Evolutionary conservation across 2,113 vertebrate genomes (phyloP), one percentile per base, ranked within the genome.

Genomic region (Boleophthalmus pectinirostris): DNA sequence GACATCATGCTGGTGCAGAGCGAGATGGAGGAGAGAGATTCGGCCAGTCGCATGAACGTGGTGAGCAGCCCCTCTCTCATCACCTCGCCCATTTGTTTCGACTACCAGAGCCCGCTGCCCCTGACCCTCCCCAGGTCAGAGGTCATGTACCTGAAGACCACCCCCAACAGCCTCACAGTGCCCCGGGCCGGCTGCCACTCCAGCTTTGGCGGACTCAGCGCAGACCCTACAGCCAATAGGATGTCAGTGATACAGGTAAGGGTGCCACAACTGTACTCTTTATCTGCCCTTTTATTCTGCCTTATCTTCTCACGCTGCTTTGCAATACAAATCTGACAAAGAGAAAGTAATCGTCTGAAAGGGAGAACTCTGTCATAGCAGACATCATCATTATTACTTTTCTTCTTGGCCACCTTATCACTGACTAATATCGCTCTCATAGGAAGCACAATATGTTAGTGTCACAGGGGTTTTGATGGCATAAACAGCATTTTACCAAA

Each of bases 201-300:
- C 93, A 98, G 97, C 93, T 99, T 99, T 92, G 97, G 96, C 5
- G 96, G 97, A 88, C 96, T 96, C 82, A 92, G 95, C 88, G 94
- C 94, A 56, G 98, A 99, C 91, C 95, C 96, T 88, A 94, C 96
- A 25, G 93, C 93, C 83, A 97, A 95, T 91, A 96, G 98, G 95
- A 99, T 99, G 98, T 99, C 98, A 91, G 96, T 99, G 94, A 99
- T 99, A 94, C 98, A 99, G 98, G 98, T 99, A 91, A 92, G 93
- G 91, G 82, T 54, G 77, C 70, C 80, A 63, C 76, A 74, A 51
- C 78, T 70, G 70, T 85, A 29, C 72, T 87, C 83, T 82, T 85
- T 88, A 90, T 91, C 85, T 87, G 82, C 56, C 69, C 78, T 87
- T 83, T 83, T 82, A 84, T 90, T 76, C 70, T 14, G 57, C 20